Evolutionary conservation across 2,888 invertebrate species (phyloP).

Genomic region (Agelastica alni): DNA sequence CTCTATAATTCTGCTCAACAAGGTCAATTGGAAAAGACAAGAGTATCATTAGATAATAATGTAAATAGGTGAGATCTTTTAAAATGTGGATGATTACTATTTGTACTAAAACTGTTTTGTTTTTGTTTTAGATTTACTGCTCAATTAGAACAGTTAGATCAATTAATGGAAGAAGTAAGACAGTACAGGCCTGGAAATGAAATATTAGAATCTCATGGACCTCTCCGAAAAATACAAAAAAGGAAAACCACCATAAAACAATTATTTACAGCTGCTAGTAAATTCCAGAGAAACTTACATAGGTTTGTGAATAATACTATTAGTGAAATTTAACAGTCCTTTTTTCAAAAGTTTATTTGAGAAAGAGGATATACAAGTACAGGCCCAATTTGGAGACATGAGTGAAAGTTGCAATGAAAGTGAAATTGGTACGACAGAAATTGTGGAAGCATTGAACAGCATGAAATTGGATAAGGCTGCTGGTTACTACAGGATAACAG

Average conservation of each 20-base stretch:
- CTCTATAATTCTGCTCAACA: conserved; percentile 95
- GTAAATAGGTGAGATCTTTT: conserved; percentile 78
- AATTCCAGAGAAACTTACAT: conserved; percentile 92
- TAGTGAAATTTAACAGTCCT: too few species aligned
- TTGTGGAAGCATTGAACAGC: too few species aligned
- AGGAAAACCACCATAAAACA: conserved; percentile 91
- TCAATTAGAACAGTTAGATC: conserved; percentile 73
- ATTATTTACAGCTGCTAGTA: conserved; percentile 93
- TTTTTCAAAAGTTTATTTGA: too few species aligned
- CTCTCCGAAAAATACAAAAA: conserved; percentile 69
- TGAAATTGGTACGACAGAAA: too few species aligned
- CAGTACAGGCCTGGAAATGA: conserved; percentile 64
- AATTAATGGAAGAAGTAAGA: conserved; percentile 73
- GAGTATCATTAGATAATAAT: conserved; percentile 88
- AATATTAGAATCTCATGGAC: conserved; percentile 67
- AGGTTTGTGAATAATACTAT: conserved; percentile 68
- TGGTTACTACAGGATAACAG: too few species aligned
- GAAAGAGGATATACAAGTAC: too few species aligned
- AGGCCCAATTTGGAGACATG: too few species aligned
- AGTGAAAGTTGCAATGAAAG: too few species aligned
- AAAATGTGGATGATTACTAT: not conserved
- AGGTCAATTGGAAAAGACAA: conserved; percentile 89
- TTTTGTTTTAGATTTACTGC: conserved; percentile 64
- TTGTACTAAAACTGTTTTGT: not conserved
- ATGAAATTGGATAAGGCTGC: too few species aligned